These are phyloP conservation scores for Pediacus dermestoides DNA, from an alignment of 2,888 invertebrate genomes.

Conservation along the genomic window DNA sequence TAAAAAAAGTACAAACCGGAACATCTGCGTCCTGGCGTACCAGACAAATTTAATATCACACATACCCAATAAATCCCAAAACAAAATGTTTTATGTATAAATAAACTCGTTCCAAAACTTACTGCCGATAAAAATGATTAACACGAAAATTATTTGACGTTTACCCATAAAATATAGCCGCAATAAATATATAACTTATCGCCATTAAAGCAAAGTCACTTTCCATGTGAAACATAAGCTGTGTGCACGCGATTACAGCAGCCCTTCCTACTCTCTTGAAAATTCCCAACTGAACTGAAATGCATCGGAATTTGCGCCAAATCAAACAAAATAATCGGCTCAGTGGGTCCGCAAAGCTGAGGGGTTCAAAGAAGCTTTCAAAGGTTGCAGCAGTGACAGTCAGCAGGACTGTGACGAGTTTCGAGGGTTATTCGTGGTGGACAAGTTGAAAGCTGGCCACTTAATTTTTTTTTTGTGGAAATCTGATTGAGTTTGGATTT, in stretches of 20 bases:
- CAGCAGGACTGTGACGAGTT: neutral
- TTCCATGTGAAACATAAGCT: slow-evolving; percentile 20
- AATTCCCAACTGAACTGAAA: slow-evolving; percentile 11
- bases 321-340: slow-evolving; percentile 37
- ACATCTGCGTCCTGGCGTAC: no score
- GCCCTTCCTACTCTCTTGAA: slow-evolving; percentile 2
- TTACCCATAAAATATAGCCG: slow-evolving; percentile 21
- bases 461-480: no score
- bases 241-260: slow-evolving; percentile 20
- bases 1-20: no score
- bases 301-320: slow-evolving; percentile 31
- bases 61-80: no score
- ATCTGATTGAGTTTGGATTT: no score
- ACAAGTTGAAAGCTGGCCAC: no score
- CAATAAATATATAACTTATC: slow-evolving; percentile 27
- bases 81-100: no score
- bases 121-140: slow-evolving; percentile 31
- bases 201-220: slow-evolving; percentile 23
- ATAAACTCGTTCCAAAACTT: no score
- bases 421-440: no score
- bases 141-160: slow-evolving; percentile 26
- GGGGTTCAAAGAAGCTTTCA: slow-evolving; percentile 16
- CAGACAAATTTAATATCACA: no score
- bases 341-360: slow-evolving; percentile 23
- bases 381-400: neutral